These are phyloP conservation scores for Lasiommata megera DNA, from an alignment of 2,888 invertebrate genomes.

Conservation along the genomic window DNA sequence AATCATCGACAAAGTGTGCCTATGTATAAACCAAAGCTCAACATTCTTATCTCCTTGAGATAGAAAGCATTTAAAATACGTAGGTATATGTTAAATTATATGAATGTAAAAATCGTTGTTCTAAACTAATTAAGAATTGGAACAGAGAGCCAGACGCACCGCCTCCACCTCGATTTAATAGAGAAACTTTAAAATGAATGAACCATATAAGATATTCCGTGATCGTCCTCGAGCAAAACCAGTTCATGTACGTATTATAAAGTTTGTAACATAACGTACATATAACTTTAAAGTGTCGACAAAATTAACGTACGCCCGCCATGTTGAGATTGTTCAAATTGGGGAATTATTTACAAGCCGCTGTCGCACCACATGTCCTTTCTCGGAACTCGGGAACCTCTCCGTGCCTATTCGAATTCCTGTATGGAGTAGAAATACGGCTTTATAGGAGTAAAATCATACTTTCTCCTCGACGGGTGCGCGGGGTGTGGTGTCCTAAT, in stretches of 20 bases:
- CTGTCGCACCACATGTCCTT: conserved; percentile 70
- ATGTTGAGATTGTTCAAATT: conserved; percentile 76
- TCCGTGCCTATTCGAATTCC: conserved; percentile 76
- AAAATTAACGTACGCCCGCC: conserved; percentile 61
- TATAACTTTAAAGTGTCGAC: conserved; percentile 40
- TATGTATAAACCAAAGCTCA: too few species aligned
- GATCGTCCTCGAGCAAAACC: neutral
- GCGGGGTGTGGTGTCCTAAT: conserved; percentile 73
- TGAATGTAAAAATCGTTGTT: too few species aligned
- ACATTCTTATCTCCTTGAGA: too few species aligned
- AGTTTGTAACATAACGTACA: conserved; percentile 28
- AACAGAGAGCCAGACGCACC: neutral
- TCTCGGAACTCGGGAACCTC: conserved; percentile 71
- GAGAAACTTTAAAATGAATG: neutral
- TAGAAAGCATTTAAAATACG: too few species aligned
- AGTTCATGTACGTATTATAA: conserved; percentile 13
- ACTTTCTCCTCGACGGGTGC: conserved; percentile 74
- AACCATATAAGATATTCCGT: neutral
- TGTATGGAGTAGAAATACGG: conserved; percentile 81
- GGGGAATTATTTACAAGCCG: conserved; percentile 73
- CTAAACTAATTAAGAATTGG: too few species aligned
- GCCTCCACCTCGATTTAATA: neutral
- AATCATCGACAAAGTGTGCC: too few species aligned
- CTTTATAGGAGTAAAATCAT: conserved; percentile 82
- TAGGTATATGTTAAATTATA: too few species aligned